Evolutionary conservation across 2,113 vertebrate genomes (phyloP).

Genomic region (Bos indicus): DNA sequence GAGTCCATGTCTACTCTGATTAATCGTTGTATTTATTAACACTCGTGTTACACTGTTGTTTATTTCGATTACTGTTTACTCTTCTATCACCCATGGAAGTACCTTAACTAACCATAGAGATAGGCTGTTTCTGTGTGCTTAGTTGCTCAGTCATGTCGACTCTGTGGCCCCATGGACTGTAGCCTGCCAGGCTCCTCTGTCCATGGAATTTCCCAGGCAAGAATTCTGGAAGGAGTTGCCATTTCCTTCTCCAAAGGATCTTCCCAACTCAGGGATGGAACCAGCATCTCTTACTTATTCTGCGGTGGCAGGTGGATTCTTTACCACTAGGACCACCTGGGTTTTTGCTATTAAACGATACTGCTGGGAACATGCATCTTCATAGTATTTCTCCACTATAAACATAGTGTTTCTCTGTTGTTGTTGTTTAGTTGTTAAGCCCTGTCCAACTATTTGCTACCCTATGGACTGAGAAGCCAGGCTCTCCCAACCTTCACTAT

Average conservation of each 20-base stretch:
- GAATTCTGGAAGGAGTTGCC: neutral
- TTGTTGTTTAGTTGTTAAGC: neutral
- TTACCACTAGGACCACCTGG: neutral
- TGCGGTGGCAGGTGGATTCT: neutral
- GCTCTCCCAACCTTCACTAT: neutral
- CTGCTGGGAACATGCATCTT: neutral
- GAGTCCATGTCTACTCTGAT: neutral
- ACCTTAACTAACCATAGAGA: neutral
- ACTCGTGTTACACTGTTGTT: neutral
- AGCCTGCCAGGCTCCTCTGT: neutral
- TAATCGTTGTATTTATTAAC: neutral
- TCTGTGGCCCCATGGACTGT: neutral
- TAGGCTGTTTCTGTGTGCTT: neutral
- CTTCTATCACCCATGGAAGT: no score
- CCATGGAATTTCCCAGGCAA: neutral
- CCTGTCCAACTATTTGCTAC: neutral
- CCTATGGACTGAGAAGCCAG: neutral
- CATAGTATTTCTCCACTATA: neutral
- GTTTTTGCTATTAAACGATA: neutral
- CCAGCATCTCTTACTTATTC: neutral
- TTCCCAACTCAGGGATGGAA: neutral
- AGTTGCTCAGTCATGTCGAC: neutral
- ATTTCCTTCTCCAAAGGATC: neutral
- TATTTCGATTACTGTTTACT: neutral
- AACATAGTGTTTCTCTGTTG: neutral